Evolutionary conservation across 2,888 invertebrate genomes (phyloP).

Genomic region (Limnephilus rhombicus): DNA sequence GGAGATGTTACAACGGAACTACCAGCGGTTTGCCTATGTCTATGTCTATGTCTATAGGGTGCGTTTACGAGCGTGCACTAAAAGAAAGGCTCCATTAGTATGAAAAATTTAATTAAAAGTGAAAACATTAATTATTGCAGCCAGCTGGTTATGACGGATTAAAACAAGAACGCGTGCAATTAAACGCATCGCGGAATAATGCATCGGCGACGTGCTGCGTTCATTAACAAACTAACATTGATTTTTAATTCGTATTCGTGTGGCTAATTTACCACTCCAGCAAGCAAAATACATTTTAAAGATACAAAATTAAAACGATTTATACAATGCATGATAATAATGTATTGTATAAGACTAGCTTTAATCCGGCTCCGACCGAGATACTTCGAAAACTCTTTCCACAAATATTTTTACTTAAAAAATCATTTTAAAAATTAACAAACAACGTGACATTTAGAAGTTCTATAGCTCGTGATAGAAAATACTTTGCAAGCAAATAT

Average conservation of each 20-base stretch:
- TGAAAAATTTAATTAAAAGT: neutral
- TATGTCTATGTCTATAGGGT: neutral
- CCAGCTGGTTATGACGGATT: slow-evolving; percentile 15
- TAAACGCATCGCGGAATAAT: slow-evolving; percentile 38
- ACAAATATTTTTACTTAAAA: no score
- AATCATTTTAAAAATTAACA: no score
- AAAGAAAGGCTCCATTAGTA: slow-evolving; percentile 18
- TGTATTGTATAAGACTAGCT: neutral
- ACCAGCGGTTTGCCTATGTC: neutral
- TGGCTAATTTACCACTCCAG: neutral
- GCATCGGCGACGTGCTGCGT: neutral
- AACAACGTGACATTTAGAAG: no score
- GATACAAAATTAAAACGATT: neutral
- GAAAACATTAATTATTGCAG: slow-evolving; percentile 4
- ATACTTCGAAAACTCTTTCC: neutral
- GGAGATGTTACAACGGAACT: neutral
- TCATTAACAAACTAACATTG: neutral
- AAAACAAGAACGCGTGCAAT: slow-evolving; percentile 36
- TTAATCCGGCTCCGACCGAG: neutral
- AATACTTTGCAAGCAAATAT: no score
- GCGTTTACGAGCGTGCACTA: neutral
- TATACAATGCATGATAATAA: neutral
- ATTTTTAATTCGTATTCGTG: neutral
- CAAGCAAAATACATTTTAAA: neutral
- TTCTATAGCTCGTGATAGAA: no score